Percentiles rank a stretch among this genome's conserved stretches.
phyloP scores from a whole-genome alignment of 2,888 invertebrate species.

The Lagria hirta region DNA sequence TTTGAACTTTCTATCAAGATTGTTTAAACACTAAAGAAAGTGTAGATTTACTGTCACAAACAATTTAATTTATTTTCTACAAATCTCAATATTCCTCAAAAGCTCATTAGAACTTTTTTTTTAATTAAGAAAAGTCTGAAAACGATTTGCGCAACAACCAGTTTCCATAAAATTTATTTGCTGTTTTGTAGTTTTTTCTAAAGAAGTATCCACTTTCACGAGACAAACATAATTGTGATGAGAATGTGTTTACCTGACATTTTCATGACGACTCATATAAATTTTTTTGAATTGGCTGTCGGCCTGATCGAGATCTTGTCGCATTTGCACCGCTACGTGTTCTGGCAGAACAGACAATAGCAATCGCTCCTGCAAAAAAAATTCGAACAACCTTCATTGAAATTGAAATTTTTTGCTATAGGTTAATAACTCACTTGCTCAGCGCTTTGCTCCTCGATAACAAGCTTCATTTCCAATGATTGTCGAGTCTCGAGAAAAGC shows the following conservation, averaged over 20 bases:
- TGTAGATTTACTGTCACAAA: no score
- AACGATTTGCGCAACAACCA: no score
- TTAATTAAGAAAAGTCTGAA: no score
- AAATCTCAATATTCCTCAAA: no score
- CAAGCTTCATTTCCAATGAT: constrained; percentile 87
- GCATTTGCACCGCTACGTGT: constrained; percentile 96
- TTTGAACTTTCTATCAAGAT: no score
- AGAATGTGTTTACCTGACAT: constrained; percentile 74
- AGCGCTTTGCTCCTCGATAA: constrained; percentile 90
- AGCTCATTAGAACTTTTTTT: no score
- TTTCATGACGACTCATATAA: constrained; percentile 95
- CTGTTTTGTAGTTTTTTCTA: no score
- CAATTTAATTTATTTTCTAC: no score
- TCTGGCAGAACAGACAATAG: constrained; percentile 91
- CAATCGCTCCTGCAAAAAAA: constrained; percentile 75
- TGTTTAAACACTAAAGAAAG: no score
- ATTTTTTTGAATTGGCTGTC: constrained; percentile 97
- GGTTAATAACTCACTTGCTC: constrained; percentile 69
- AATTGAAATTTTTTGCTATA: not conserved
- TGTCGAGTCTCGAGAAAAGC: constrained; percentile 90
- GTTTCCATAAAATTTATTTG: no score
- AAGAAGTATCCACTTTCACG: no score
- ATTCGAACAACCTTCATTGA: constrained; percentile 3
- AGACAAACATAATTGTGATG: no score
- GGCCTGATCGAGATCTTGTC: constrained; percentile 87